These are phyloP conservation scores for Stegostoma tigrinum DNA, from an alignment of 2,113 vertebrate species.

Conservation along the genomic window DNA sequence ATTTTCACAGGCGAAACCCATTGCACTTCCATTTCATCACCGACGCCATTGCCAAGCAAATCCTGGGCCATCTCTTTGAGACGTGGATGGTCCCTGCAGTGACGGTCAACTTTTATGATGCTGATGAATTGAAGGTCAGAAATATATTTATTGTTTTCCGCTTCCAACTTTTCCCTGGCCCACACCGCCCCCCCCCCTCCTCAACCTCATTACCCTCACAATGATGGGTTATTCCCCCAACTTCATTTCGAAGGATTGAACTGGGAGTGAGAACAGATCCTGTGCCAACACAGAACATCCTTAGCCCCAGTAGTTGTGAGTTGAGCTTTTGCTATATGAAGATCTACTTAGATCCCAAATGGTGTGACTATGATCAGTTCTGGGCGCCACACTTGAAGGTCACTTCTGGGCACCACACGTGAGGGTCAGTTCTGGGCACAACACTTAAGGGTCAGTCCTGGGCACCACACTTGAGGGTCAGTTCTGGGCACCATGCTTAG, in stretches of 20 bases:
- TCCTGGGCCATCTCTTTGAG: constrained; percentile 86
- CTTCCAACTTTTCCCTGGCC: background rate
- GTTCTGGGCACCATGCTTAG: no score
- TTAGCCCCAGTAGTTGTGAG: background rate
- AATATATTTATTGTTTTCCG: background rate
- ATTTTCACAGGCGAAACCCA: constrained; percentile 74
- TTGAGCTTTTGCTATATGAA: background rate
- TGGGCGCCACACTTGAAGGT: background rate
- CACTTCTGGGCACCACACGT: no score
- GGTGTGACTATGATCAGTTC: background rate
- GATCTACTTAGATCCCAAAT: background rate
- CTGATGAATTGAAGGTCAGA: constrained; percentile 89
- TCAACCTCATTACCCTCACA: background rate
- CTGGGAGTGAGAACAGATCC: background rate
- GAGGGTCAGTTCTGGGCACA: no score
- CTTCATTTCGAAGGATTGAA: background rate
- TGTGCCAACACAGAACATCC: background rate
- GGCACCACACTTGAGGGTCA: no score
- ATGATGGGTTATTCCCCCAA: background rate
- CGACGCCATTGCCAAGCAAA: constrained; percentile 89
- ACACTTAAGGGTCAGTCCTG: background rate
- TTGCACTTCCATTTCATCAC: constrained; percentile 97
- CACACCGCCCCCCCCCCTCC: no score
- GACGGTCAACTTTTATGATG: constrained; percentile 90
- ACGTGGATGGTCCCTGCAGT: constrained; percentile 98